phyloP scores from a whole-genome alignment of 2,113 vertebrate genomes.

The Cyanistes caeruleus region DNA sequence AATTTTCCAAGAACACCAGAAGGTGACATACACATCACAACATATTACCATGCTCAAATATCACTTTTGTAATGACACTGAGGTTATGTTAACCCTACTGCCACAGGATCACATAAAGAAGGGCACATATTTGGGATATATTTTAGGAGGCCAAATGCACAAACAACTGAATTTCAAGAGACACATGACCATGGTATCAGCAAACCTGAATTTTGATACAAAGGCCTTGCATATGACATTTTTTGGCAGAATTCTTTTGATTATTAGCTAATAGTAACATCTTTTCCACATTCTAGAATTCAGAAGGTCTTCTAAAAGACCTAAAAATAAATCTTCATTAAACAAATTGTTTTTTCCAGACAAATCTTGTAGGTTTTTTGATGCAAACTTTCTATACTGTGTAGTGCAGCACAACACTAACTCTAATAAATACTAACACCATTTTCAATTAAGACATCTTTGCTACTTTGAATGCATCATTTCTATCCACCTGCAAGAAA shows the following conservation, averaged over 20 bases:
- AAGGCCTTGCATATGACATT: neutral
- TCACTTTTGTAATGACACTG: neutral
- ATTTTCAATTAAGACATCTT: neutral
- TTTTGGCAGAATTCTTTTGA: neutral
- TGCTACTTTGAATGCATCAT: rapidly evolving
- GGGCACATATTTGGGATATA: neutral
- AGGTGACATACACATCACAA: neutral
- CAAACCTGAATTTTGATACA: neutral
- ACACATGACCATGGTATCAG: neutral
- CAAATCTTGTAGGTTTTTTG: neutral
- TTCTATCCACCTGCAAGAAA: neutral
- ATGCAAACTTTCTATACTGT: neutral
- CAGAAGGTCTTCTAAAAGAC: neutral
- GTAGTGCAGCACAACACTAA: no score
- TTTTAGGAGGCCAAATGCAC: neutral
- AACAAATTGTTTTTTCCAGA: neutral
- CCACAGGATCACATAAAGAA: neutral
- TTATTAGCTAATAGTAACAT: neutral
- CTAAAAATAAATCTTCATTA: neutral
- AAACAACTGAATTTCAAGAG: neutral
- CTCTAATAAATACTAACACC: neutral
- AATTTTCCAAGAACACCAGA: neutral
- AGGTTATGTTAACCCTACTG: neutral
- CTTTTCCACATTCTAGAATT: neutral
- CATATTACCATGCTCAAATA: neutral